Evolutionary conservation across 2,113 vertebrate genomes (phyloP), one percentile per base, ranked within the genome.

Genomic region (Hippocampus abdominalis): DNA sequence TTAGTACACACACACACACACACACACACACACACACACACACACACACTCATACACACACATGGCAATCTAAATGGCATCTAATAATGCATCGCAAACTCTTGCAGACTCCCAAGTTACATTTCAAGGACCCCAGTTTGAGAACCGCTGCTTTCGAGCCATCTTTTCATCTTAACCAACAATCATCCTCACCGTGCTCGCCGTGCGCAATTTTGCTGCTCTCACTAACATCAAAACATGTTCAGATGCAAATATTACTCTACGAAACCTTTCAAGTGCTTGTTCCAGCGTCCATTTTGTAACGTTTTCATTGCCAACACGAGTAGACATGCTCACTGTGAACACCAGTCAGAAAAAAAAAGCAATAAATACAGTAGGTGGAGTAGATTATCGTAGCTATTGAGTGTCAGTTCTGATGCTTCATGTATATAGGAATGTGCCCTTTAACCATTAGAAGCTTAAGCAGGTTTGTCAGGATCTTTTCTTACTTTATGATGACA

Each of bases 361-460:
- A 62, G 79, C 66, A 76, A 63, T 73, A 71, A 71, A 72, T 64
- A 53, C 27, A 15, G 21, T 54, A 4, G 56, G 12, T 66, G 70
- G 39, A 68, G 66, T 78, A 72, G 51, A 71, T 11, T 62, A 71
- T 10, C 42, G 42, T 44, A 44, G 74, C 54, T 68, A 75, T 36
- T 25, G 18, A 20, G 27, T 32, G 20, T 16, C 59, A 32, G 36
- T 36, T 62, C 44, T 73, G 29, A 74, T 64, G 49, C 20, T 18
- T 70, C 49, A 64, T 85, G 84, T 87, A 77, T 44, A 78, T 83
- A 83, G 60, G 71, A 87, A 87, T 79, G 81, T 82, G 51, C 39
- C 46, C 57, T 78, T 78, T 79, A 57, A 57, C 36, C 54, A 61
- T 78, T 78, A 74, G 72, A 71, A 51, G 64, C 66, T 59, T 36